Base-by-base conservation (phyloP, 2,113 vertebrate genomes). In the Otus sunia region DNA sequence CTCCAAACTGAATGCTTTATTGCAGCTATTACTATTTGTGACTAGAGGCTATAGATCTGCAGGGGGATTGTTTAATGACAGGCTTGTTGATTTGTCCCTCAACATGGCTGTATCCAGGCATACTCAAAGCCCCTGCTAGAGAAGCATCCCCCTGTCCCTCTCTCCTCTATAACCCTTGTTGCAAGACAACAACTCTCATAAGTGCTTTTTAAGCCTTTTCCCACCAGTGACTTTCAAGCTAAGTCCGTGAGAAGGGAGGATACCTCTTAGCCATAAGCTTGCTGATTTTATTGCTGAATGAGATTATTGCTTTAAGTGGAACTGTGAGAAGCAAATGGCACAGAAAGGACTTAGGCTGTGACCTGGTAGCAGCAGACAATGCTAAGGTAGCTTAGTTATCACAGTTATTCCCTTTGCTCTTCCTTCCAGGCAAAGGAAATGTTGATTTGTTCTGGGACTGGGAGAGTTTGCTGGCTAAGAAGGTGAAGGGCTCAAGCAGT, bases 391-490 rank as follows among this genome's bases (percentile, higher is more conserved):
- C 60, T 95, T 97, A 99, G 92, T 98, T 98, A 95, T 99, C 99
- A 3, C 98, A 98, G 89, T 98, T 98, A 36, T 98, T 99, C 41
- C 98, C 99, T 96, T 99, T 99, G 98, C 97, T 99, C 85, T 99
- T 99, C 97, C 99, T 98, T 41, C 99, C 99, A 7, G 99, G 99
- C 96, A 99, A 96, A 67, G 99, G 99, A 92, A 99, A 99, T 36
- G 99, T 92, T 1, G 99, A 99, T 95, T 99, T 99, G 98, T 99
- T 99, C 98, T 99, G 99, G 8, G 99, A 98, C 92, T 99, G 99
- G 15, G 99, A 99, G 73, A 99, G 99, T 94, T 99, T 99, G 96
- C 99, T 99, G 67, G 99, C 99, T 89, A 99, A 95, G 55, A 98
- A 97, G 15, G 98, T 99, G 97, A 99, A 99, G 6, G 99, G 99